A percentile compares a stretch with the other conserved stretches of the same genome.
phyloP scores from a whole-genome alignment of 2,888 invertebrate genomes.

The Ryuthela nishihirai region DNA sequence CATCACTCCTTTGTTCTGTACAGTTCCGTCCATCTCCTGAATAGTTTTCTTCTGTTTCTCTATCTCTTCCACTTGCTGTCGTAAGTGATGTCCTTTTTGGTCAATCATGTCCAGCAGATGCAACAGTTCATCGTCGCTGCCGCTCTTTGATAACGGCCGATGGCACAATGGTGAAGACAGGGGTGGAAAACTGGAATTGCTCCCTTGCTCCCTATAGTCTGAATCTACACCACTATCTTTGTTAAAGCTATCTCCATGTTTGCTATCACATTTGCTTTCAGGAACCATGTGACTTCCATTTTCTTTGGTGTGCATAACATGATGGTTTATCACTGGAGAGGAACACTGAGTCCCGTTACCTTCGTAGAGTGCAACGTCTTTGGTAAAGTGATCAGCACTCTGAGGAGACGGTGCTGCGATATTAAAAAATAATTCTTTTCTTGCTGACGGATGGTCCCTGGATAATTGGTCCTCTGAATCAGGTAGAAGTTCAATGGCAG shows the following conservation, averaged over 20 bases:
- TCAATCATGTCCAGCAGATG: conserved; percentile 30
- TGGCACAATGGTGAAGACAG: background rate
- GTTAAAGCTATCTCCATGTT: conserved; percentile 31
- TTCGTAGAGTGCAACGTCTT: background rate
- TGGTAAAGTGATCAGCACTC: background rate
- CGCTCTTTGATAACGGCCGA: background rate
- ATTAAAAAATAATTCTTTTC: no score
- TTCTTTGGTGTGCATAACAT: conserved; percentile 6
- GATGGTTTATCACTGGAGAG: no score
- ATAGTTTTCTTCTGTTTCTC: background rate
- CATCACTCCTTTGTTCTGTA: conserved; percentile 1
- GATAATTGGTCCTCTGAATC: no score
- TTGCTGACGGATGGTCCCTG: no score
- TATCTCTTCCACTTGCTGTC: conserved; percentile 20
- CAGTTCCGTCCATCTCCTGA: conserved; percentile 4
- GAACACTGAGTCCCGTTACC: background rate
- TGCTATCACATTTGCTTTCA: conserved; percentile 1
- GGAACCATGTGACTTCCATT: background rate
- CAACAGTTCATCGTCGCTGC: conserved; percentile 26
- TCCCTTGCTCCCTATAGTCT: conserved; percentile 17
- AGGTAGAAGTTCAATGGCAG: no score
- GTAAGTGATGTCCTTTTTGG: conserved; percentile 20
- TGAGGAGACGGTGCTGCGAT: background rate
- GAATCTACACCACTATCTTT: conserved; percentile 36
- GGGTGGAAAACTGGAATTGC: background rate